Evolutionary conservation across 2,888 invertebrate genomes (phyloP), one percentile per base, ranked within the genome.

Genomic region (Epinotia nisella): DNA sequence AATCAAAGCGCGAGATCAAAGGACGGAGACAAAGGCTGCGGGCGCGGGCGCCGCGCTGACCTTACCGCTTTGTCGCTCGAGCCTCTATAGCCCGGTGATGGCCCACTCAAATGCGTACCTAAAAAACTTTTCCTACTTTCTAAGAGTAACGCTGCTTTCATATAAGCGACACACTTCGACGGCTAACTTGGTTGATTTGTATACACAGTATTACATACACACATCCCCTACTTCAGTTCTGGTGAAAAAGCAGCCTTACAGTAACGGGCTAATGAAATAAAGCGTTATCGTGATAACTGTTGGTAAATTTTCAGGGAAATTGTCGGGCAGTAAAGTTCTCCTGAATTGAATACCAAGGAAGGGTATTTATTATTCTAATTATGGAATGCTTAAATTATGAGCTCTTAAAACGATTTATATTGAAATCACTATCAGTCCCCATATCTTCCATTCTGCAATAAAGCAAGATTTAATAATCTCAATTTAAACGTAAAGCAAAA

Each of bases 1-100:
- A 86, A 86, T 87, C 85, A 83, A 80, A 85, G 84, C 81, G 80
- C 82, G 80, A 87, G 83, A 85, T 87, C 87, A 87, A 87, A 87
- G 87, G 78, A 77, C 71, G 81, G 85, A 85, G 85, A 83, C 81
- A 82, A 82, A 83, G 84, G 83, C 9, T 9, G 80, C 53, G 58
- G 58, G 58, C 58, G 59, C 53, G 53, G 61, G 64, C 73, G 75
- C 76, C 78, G 74, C 79, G 79, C 79, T 83, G 83, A 82, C 82
- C 81, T 77, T 83, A 81, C 78, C 53, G 41, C 62, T 62, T 58
- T 73, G 62, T 56, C 59, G 61, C 60, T 29, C 61, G 61, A 72
- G 58, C 55, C 51, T n/a, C 35, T 39, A 5, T n/a, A 17, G 39
- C 39, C 39, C 39, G n/a, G 9, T 41, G 58, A 41, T 67, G 24